These are phyloP conservation scores for Cochlearius cochlearius DNA, from an alignment of 2,113 vertebrate genomes.

Conservation along the genomic window DNA sequence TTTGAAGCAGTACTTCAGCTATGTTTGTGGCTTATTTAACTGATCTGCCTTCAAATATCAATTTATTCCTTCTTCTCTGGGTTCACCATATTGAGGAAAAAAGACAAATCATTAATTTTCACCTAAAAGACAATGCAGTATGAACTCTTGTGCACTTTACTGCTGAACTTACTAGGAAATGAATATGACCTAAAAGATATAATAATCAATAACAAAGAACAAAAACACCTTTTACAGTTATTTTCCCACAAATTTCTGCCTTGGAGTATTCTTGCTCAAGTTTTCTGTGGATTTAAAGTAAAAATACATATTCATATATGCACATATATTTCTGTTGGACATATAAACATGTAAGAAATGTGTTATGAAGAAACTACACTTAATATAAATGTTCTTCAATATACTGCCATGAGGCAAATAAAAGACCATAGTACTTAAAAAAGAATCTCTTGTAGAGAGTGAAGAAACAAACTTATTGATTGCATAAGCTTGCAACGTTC, in stretches of 20 bases:
- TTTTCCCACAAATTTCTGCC: background rate
- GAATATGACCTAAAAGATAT: background rate
- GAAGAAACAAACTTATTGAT: background rate
- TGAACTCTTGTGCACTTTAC: background rate
- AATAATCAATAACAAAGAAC: background rate
- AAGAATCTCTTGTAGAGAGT: background rate
- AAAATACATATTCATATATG: background rate
- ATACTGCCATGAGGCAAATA: background rate
- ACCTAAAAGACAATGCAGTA: background rate
- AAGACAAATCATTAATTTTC: background rate
- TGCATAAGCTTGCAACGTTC: background rate
- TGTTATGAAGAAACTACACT: background rate
- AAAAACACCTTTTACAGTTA: background rate
- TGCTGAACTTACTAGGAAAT: background rate
- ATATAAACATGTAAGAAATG: background rate
- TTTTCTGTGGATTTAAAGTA: background rate
- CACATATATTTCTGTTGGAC: background rate
- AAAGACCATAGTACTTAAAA: background rate
- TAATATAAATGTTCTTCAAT: background rate
- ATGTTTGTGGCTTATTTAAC: background rate
- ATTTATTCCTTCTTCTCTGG: background rate
- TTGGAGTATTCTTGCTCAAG: background rate
- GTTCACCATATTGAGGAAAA: background rate
- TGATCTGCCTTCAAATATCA: background rate
- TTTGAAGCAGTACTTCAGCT: background rate